phyloP scores from a whole-genome alignment of 2,797 vertebrate species.

The Cuculus canorus region DNA sequence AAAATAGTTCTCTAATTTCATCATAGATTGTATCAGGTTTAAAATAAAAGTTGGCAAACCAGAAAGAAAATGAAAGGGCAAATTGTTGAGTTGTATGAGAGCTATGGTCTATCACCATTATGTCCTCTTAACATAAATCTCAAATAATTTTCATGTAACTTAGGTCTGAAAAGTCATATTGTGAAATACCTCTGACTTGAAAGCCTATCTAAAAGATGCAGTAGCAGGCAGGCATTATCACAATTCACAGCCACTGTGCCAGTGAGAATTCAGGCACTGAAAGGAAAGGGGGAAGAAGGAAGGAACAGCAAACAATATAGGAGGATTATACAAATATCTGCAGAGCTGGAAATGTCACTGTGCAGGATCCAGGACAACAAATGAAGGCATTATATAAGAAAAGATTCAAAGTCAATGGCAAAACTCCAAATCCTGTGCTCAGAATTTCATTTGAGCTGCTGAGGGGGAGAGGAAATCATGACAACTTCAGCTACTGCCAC shows the following conservation, averaged over 20 bases:
- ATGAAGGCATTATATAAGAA: conserved; percentile 44
- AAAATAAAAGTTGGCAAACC: background rate
- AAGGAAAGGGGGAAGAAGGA: background rate
- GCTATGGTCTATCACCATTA: background rate
- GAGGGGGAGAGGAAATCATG: background rate
- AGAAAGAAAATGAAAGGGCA: background rate
- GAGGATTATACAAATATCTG: background rate
- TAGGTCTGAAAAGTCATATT: background rate
- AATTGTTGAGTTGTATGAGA: background rate
- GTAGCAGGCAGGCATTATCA: background rate
- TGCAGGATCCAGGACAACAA: background rate
- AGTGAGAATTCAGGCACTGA: background rate
- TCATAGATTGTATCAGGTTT: background rate
- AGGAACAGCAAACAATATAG: background rate
- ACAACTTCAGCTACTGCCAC: background rate
- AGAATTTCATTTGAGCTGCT: conserved; percentile 1
- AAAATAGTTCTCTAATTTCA: background rate
- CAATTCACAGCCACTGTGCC: background rate
- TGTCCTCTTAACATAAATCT: background rate
- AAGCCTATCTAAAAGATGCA: background rate
- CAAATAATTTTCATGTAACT: background rate
- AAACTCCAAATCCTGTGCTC: conserved; percentile 7
- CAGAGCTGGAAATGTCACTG: background rate
- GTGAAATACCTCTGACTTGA: background rate
- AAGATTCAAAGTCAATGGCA: conserved; percentile 27